Evolutionary conservation across 2,797 vertebrate genomes (phyloP).

Genomic region (Myotis daubentonii): DNA sequence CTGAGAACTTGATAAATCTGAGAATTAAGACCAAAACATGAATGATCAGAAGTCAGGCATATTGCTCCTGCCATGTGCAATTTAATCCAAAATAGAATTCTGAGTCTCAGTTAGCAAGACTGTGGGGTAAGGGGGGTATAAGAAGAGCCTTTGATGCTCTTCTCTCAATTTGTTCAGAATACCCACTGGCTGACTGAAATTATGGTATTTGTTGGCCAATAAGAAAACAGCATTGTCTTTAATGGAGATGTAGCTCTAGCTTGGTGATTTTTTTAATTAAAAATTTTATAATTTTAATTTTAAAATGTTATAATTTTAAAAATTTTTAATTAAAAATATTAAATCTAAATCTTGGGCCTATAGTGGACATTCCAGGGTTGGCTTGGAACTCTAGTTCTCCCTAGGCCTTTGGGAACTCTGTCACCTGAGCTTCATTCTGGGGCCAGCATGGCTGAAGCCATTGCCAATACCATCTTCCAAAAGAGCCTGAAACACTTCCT

Average conservation of each 20-base stretch:
- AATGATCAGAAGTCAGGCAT: not conserved
- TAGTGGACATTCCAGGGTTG: not conserved
- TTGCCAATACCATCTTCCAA: not conserved
- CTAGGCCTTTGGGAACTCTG: not conserved
- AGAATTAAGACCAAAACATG: not conserved
- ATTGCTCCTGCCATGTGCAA: not conserved
- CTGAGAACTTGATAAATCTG: not conserved
- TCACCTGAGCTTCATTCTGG: not conserved
- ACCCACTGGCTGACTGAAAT: not conserved
- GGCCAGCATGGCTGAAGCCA: not conserved
- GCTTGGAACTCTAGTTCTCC: not conserved
- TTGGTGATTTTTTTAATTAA: not conserved
- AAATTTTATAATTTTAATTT: not conserved
- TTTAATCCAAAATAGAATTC: not conserved
- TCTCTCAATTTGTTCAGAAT: not conserved
- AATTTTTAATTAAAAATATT: not conserved
- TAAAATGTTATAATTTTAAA: not conserved
- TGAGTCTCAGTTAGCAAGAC: not conserved
- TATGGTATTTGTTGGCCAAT: not conserved
- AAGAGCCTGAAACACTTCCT: not conserved
- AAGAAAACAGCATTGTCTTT: constrained; percentile 9
- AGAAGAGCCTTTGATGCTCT: not conserved
- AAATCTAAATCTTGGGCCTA: not conserved
- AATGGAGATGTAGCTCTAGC: not conserved
- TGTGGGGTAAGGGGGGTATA: not conserved